Base-by-base conservation (phyloP, 1,140 invertebrate species). In the Drusus annulatus region DNA sequence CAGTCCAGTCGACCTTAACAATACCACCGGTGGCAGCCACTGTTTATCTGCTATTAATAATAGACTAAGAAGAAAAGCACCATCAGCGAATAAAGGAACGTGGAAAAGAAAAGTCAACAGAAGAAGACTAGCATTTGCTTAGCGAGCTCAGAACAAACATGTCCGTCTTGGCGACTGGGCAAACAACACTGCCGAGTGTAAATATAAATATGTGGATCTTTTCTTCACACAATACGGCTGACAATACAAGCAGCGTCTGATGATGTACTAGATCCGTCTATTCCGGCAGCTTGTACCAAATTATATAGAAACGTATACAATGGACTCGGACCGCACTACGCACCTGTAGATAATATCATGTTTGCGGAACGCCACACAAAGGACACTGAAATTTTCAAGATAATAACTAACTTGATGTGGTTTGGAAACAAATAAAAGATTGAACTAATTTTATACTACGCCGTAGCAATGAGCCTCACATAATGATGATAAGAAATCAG, bases 151-250 rank as follows among this genome's bases (percentile, higher is more conserved):
- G 71, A 36, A 19, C 54, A 75, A 75, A 75, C 54, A 75, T 75
- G 71, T 75, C 71, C 71, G 71, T 36, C 52, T 31, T 51, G 68
- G 31, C 68, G 68, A 50, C 68, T 50, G 52, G 25, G 71, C 58
- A 75, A 21, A 75, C 54, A 75, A 17, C 19, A 58, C 19, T 25
- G 71, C 28, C 54, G 71, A 58, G 23, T 31, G 71, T 75, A 56
- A 75, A 75, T 58, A 75, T 75, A 56, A 75, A 75, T 58, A 75
- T 23, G 52, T 75, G n/a, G 52, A 75, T 75, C 71, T 75, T 75
- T 73, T 75, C 71, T 56, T 75, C 54, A 75, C 54, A 75, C 71
- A 75, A 71, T 68, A 23, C 56, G 19, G 13, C 16, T 13, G 36
- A 45, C 36, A 45, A 45, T 45, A 71, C 68, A 17, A 71, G 68